Evolutionary conservation across 2,888 invertebrate genomes (phyloP).

Genomic region (Omphaloscelis lunosa): DNA sequence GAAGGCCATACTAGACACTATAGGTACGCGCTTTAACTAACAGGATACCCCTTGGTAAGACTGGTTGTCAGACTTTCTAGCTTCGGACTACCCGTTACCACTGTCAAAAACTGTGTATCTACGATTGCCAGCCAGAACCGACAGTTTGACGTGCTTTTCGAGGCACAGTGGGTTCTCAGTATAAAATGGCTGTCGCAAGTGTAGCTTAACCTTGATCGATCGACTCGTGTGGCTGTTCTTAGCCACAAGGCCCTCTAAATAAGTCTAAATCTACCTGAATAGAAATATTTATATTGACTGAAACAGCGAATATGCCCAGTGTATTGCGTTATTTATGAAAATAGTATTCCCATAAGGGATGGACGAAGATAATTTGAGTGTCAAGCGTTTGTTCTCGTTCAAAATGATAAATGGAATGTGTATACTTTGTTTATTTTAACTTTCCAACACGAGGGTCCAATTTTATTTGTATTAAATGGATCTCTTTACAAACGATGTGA

Average conservation of each 20-base stretch:
- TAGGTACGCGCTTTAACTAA: not conserved
- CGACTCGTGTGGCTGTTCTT: not conserved
- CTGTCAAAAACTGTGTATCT: not conserved
- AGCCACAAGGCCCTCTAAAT: not conserved
- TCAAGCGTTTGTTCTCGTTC: slow-evolving; percentile 36
- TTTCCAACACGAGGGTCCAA: not conserved
- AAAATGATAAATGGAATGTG: slow-evolving; percentile 48
- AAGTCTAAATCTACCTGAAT: not conserved
- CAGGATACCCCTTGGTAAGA: not conserved
- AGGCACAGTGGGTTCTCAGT: not conserved
- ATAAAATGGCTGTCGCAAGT: not conserved
- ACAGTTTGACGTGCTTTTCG: not conserved
- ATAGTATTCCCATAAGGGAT: slow-evolving; percentile 42
- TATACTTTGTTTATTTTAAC: slow-evolving; percentile 31
- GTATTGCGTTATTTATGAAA: slow-evolving; percentile 28
- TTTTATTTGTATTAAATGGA: slow-evolving; percentile 13
- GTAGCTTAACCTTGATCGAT: not conserved
- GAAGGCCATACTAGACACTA: not conserved
- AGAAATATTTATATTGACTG: not conserved
- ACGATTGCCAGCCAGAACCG: not conserved
- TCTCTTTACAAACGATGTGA: no score
- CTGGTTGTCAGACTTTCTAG: not conserved
- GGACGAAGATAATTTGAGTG: slow-evolving; percentile 44
- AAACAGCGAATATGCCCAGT: not conserved
- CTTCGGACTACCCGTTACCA: not conserved